phyloP scores from a whole-genome alignment of 2,888 invertebrate genomes.

The Drosophila neoperkinsi region DNA sequence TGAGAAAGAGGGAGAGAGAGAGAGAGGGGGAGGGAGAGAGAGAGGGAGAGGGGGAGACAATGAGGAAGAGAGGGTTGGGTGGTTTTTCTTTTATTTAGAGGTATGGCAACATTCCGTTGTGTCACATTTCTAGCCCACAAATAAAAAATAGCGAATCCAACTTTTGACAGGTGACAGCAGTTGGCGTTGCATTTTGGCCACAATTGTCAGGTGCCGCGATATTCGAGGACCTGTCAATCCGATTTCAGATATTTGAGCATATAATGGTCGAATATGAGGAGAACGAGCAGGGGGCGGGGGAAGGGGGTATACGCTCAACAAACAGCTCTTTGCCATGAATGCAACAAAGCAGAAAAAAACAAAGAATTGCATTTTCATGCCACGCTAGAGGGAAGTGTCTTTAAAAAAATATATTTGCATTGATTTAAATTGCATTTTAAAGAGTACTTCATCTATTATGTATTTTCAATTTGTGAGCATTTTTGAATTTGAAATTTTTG shows the following conservation, averaged over 20 bases:
- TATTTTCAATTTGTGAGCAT: neutral
- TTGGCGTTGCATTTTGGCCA: constrained; percentile 73
- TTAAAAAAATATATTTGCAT: neutral
- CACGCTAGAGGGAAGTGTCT: neutral
- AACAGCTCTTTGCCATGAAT: constrained; percentile 3
- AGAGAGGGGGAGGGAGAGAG: neutral
- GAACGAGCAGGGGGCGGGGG: neutral
- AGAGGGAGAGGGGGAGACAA: neutral
- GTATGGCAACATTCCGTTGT: constrained; percentile 56
- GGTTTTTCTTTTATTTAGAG: neutral
- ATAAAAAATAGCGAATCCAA: constrained; percentile 55
- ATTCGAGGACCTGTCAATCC: constrained; percentile 74
- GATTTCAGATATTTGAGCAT: constrained; percentile 61
- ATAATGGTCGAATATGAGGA: constrained; percentile 11
- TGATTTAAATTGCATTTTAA: neutral
- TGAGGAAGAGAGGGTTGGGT: constrained; percentile 7
- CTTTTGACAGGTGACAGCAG: constrained; percentile 73
- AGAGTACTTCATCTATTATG: neutral
- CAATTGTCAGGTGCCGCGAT: constrained; percentile 79
- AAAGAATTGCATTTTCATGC: neutral
- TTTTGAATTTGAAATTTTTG: neutral
- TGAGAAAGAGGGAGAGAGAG: neutral
- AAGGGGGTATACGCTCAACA: neutral
- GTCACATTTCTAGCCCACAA: constrained; percentile 66
- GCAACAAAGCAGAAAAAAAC: constrained; percentile 17